phyloP scores from a whole-genome alignment of 2,113 vertebrate species.

The Lethenteron reissneri region DNA sequence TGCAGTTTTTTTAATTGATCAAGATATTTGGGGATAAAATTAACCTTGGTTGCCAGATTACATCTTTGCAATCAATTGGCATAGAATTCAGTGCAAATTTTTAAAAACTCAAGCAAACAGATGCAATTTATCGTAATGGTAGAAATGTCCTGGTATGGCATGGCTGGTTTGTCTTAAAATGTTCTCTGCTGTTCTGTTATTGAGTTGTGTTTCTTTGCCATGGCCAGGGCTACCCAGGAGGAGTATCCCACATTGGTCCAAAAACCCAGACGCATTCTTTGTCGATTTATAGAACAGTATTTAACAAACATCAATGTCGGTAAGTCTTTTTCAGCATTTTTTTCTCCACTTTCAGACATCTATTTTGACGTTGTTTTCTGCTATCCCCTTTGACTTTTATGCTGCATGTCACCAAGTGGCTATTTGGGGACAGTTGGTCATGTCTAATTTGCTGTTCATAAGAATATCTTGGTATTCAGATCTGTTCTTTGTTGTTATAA shows the following conservation, averaged over 20 bases:
- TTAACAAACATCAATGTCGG: constrained; percentile 79
- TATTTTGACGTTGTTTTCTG: background rate
- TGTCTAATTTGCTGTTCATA: background rate
- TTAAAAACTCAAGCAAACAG: too few species aligned
- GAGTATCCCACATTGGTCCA: constrained; percentile 57
- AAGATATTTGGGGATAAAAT: too few species aligned
- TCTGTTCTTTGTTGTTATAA: background rate
- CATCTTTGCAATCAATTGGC: too few species aligned
- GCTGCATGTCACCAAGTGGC: background rate
- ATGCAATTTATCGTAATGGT: too few species aligned
- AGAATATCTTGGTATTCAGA: background rate
- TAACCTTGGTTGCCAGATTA: too few species aligned
- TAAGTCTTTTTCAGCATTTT: constrained; percentile 22
- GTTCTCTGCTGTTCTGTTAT: too few species aligned
- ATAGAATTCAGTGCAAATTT: too few species aligned
- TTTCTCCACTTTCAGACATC: background rate
- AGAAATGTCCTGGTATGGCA: too few species aligned
- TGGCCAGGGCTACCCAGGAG: constrained; percentile 37
- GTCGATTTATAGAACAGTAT: constrained; percentile 88
- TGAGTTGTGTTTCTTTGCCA: background rate
- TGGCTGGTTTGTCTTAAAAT: too few species aligned
- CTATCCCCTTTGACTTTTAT: background rate
- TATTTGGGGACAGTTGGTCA: background rate
- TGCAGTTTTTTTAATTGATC: too few species aligned
- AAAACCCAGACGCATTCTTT: constrained; percentile 84